Percentiles rank a stretch among this genome's conserved stretches.
Evolutionary conservation across 2,113 vertebrate species (phyloP).

Genomic region (Salvelinus namaycush): DNA sequence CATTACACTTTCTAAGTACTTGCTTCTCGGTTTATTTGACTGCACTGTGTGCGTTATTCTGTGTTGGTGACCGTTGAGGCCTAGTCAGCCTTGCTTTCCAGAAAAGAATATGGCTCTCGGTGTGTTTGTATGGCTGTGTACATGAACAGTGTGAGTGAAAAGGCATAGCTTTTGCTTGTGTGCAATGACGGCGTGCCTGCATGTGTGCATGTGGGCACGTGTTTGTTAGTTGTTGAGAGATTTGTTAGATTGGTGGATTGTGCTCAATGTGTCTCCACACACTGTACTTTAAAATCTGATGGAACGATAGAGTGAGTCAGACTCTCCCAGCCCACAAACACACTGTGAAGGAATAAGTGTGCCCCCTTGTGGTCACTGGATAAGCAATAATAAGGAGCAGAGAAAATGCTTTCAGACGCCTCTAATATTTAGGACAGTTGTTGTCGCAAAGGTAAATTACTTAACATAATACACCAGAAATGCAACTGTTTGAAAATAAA

Average conservation of each 20-base stretch:
- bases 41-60: constrained; percentile 15
- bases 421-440: not conserved
- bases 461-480: too few species aligned
- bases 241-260: constrained; percentile 49
- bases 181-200: not conserved
- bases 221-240: constrained; percentile 20
- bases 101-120: not conserved
- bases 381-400: not conserved
- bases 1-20: constrained; percentile 45
- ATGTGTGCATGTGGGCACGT: constrained; percentile 17
- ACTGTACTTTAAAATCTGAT: constrained; percentile 28
- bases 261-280: constrained; percentile 43
- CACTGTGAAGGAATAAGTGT: constrained; percentile 75
- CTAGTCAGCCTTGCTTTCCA: too few species aligned
- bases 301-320: constrained; percentile 67
- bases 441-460: not conserved
- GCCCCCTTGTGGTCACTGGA: constrained; percentile 74
- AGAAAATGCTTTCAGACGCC: not conserved
- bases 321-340: constrained; percentile 26
- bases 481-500: too few species aligned
- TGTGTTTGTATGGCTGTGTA: constrained; percentile 4
- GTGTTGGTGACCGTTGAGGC: not conserved
- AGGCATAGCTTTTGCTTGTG: not conserved
- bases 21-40: constrained; percentile 18
- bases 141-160: constrained; percentile 7